A percentile compares a stretch with the other conserved stretches of the same genome.
Evolutionary conservation across 2,113 vertebrate species (phyloP).

Genomic region (Herpetotheres cachinnans): DNA sequence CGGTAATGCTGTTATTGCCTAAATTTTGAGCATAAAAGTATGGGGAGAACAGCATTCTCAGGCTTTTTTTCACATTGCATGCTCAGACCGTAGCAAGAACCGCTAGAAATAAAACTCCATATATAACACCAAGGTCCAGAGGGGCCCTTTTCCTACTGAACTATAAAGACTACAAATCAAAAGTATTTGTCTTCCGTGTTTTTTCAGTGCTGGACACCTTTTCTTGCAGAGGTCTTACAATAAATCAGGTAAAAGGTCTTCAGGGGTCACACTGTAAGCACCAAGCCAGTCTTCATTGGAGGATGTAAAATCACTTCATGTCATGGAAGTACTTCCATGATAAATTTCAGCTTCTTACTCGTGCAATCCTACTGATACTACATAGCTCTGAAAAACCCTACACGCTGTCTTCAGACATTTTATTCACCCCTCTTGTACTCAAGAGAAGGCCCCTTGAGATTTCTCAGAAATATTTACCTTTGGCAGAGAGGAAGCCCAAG

Average conservation of each 20-base stretch:
- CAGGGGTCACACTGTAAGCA: background rate
- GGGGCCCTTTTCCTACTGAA: background rate
- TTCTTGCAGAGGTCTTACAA: background rate
- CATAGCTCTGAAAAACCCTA: background rate
- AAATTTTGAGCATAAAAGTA: background rate
- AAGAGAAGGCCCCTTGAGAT: background rate
- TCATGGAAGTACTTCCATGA: background rate
- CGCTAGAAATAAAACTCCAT: background rate
- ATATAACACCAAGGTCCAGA: background rate
- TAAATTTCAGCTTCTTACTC: background rate
- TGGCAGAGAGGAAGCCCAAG: background rate
- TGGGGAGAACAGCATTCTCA: background rate
- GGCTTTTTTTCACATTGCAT: background rate
- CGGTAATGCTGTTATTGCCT: background rate
- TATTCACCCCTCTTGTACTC: background rate
- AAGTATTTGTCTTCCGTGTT: background rate
- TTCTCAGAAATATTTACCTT: background rate
- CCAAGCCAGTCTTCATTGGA: background rate
- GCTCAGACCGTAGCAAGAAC: background rate
- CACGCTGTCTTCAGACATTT: background rate
- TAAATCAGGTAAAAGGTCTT: background rate
- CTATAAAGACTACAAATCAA: conserved; percentile 2
- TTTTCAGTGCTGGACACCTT: background rate
- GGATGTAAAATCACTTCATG: conserved; percentile 7
- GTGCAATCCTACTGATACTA: background rate